These are phyloP conservation scores for Nymphalis io DNA, from an alignment of 1,140 invertebrate genomes.

Conservation along the genomic window DNA sequence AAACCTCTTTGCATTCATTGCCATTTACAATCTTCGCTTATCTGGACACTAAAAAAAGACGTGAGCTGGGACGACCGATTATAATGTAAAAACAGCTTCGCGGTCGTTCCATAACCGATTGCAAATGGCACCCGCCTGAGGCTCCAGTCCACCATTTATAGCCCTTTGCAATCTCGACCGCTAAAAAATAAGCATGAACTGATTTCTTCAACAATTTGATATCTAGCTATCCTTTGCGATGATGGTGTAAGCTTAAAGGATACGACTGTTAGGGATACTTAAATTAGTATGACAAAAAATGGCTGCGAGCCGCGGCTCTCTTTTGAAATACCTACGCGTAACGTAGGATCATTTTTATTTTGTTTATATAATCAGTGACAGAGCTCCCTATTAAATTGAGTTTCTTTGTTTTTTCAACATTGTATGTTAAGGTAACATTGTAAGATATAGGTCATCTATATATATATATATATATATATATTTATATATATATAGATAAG, in stretches of 20 bases:
- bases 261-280: slow-evolving; percentile 49
- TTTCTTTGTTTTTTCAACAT: neutral
- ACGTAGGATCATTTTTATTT: slow-evolving; percentile 39
- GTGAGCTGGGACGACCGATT: slow-evolving; percentile 68
- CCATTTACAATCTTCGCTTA: slow-evolving; percentile 63
- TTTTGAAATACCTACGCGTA: slow-evolving; percentile 59
- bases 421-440: neutral
- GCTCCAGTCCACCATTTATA: slow-evolving; percentile 68
- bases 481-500: too few relatives aligned
- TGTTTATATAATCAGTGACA: slow-evolving; percentile 26
- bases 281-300: slow-evolving; percentile 64
- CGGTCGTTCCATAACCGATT: slow-evolving; percentile 77
- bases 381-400: slow-evolving; percentile 24
- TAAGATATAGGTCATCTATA: too few relatives aligned
- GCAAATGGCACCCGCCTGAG: slow-evolving; percentile 76
- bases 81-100: slow-evolving; percentile 78
- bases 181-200: slow-evolving; percentile 73
- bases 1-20: slow-evolving; percentile 46
- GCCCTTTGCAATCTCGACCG: slow-evolving; percentile 70
- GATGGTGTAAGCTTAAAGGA: slow-evolving; percentile 53
- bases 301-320: slow-evolving; percentile 42
- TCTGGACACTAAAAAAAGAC: slow-evolving; percentile 64
- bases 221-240: slow-evolving; percentile 59
- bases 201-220: slow-evolving; percentile 65
- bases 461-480: too few relatives aligned